A percentile compares a stretch with the other conserved stretches of the same genome.
phyloP scores from a whole-genome alignment of 2,888 invertebrate species.

The Hetaerina titia region DNA sequence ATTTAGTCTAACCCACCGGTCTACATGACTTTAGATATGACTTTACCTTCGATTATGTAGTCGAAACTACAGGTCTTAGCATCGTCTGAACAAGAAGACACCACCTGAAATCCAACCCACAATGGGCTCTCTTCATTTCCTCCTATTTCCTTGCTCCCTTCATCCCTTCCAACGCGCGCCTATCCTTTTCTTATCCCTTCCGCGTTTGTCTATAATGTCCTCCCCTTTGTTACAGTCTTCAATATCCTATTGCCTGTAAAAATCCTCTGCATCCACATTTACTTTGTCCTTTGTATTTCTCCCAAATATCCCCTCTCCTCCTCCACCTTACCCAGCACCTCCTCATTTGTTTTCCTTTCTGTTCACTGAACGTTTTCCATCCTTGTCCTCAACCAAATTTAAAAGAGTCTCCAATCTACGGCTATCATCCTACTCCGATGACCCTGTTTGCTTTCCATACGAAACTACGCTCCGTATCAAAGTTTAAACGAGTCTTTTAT shows the following conservation, averaged over 20 bases:
- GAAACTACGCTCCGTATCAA: background rate
- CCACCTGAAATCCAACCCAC: background rate
- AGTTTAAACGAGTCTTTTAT: too few relatives aligned
- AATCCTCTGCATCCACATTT: background rate
- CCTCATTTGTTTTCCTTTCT: background rate
- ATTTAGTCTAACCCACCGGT: too few relatives aligned
- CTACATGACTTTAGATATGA: too few relatives aligned
- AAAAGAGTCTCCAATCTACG: background rate
- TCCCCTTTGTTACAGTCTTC: background rate
- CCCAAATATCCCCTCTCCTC: background rate
- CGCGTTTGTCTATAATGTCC: background rate
- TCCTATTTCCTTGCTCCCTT: background rate
- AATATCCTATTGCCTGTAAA: background rate
- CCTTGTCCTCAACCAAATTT: background rate
- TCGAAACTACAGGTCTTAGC: too few relatives aligned
- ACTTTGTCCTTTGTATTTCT: background rate
- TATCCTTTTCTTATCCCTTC: background rate
- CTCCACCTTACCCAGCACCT: background rate
- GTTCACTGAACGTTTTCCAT: background rate
- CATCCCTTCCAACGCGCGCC: background rate
- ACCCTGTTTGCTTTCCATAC: background rate
- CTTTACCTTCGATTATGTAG: too few relatives aligned
- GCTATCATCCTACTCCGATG: background rate
- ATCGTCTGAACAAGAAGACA: too few relatives aligned
- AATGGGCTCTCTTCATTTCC: too few relatives aligned